A percentile compares a stretch with the other conserved stretches of the same genome.
These are phyloP conservation scores for Leptopilina drosophilae DNA, from an alignment of 2,888 invertebrate genomes.

Conservation along the genomic window DNA sequence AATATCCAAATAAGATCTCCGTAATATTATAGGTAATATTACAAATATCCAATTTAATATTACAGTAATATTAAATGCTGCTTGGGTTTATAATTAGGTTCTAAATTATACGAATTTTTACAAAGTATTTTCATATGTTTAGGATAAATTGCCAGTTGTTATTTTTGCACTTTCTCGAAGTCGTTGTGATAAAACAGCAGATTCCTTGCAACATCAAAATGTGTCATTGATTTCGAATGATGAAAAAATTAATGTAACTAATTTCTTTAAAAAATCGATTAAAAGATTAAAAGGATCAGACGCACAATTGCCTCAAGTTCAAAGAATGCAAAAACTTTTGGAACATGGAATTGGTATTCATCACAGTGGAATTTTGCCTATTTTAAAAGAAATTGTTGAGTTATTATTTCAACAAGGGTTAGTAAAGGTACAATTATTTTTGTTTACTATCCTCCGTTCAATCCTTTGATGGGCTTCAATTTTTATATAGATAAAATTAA, in stretches of 20 bases:
- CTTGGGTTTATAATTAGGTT: too few species aligned
- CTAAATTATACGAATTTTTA: too few species aligned
- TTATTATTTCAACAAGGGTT: constrained; percentile 95
- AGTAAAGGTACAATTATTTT: constrained; percentile 84
- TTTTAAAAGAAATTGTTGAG: constrained; percentile 99
- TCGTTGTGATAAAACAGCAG: constrained; percentile 85
- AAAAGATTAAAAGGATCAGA: constrained; percentile 89
- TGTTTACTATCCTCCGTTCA: too few species aligned
- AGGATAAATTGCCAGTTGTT: constrained; percentile 92
- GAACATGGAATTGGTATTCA: constrained; percentile 96
- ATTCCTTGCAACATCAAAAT: constrained; percentile 67
- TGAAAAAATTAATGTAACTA: constrained; percentile 90
- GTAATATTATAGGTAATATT: too few species aligned
- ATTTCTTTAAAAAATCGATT: constrained; percentile 92
- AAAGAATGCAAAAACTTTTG: constrained; percentile 83
- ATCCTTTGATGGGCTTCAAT: not conserved
- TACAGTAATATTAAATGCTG: too few species aligned
- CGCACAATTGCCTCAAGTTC: constrained; percentile 90
- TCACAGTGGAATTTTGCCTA: constrained; percentile 98
- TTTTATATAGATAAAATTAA: not conserved
- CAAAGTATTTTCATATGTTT: not conserved
- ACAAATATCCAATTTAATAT: too few species aligned
- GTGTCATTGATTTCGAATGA: constrained; percentile 84
- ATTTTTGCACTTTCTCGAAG: constrained; percentile 95
- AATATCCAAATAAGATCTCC: too few species aligned